These are phyloP conservation scores for Tenthredo livida DNA, from an alignment of 2,888 invertebrate genomes.

Conservation along the genomic window DNA sequence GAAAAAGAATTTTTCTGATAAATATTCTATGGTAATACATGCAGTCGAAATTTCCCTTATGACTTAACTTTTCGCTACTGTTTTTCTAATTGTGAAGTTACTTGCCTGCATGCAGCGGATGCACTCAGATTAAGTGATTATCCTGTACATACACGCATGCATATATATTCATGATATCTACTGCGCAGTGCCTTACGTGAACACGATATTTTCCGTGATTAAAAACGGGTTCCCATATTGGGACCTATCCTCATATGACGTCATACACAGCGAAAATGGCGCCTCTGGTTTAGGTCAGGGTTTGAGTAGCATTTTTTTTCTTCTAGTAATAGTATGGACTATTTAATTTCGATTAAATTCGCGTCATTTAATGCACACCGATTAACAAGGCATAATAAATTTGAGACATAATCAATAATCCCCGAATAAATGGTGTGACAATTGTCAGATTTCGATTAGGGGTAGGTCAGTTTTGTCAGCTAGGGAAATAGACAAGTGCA, in stretches of 20 bases:
- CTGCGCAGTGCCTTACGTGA: constrained; percentile 5
- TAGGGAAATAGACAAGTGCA: too few species aligned
- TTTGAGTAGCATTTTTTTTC: background rate
- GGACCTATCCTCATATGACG: background rate
- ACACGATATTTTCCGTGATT: background rate
- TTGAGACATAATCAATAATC: background rate
- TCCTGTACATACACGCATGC: background rate
- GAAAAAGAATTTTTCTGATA: background rate
- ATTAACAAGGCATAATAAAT: background rate
- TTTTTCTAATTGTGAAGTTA: background rate
- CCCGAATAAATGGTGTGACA: background rate
- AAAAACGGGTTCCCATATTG: constrained; percentile 10
- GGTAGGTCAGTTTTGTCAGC: background rate
- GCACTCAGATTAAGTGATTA: background rate
- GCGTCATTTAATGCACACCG: background rate
- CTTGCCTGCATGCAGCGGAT: background rate
- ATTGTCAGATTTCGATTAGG: background rate
- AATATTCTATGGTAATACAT: background rate
- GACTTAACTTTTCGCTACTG: background rate
- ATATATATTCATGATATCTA: background rate
- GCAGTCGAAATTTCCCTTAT: background rate
- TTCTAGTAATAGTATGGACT: background rate
- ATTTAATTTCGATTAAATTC: background rate
- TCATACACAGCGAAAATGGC: background rate
- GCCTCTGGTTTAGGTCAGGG: background rate